phyloP scores from a whole-genome alignment of 2,888 invertebrate species.

The Cephus sareptanus region DNA sequence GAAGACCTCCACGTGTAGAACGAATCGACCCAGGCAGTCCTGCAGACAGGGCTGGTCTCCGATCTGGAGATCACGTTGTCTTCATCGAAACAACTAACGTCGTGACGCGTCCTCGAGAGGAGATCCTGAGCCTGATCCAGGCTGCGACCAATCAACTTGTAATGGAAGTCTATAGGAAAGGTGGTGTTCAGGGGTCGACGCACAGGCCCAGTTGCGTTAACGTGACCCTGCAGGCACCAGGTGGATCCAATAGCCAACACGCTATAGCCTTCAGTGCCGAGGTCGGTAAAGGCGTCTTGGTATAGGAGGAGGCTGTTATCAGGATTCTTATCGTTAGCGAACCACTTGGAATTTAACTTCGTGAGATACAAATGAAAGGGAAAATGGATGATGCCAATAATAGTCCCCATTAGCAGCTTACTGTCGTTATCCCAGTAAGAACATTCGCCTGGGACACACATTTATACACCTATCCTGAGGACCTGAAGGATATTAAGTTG shows the following conservation, averaged over 20 bases:
- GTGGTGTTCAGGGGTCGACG: slow-evolving; percentile 38
- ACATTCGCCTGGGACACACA: background rate
- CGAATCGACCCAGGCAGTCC: slow-evolving; percentile 84
- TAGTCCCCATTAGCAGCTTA: background rate
- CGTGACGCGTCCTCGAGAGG: slow-evolving; percentile 80
- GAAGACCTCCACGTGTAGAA: slow-evolving; percentile 87
- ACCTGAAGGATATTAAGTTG: background rate
- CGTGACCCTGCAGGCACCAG: slow-evolving; percentile 44
- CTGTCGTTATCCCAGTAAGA: background rate
- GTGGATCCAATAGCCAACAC: slow-evolving; percentile 51
- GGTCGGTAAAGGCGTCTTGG: slow-evolving; percentile 91
- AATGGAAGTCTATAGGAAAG: slow-evolving; percentile 61
- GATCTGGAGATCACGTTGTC: slow-evolving; percentile 88
- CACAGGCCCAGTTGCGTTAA: slow-evolving; percentile 51
- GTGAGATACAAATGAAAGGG: background rate
- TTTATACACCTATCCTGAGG: background rate
- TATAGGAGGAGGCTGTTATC: slow-evolving; percentile 64
- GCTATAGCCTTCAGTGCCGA: slow-evolving; percentile 87
- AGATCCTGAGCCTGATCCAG: slow-evolving; percentile 76
- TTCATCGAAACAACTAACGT: slow-evolving; percentile 90
- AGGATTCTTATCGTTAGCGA: background rate
- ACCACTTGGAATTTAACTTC: background rate
- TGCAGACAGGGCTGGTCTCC: slow-evolving; percentile 84
- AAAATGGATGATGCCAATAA: background rate
- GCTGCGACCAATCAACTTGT: slow-evolving; percentile 59